Evolutionary conservation across 2,113 vertebrate genomes (phyloP).

Genomic region (Xiphophorus maculatus): DNA sequence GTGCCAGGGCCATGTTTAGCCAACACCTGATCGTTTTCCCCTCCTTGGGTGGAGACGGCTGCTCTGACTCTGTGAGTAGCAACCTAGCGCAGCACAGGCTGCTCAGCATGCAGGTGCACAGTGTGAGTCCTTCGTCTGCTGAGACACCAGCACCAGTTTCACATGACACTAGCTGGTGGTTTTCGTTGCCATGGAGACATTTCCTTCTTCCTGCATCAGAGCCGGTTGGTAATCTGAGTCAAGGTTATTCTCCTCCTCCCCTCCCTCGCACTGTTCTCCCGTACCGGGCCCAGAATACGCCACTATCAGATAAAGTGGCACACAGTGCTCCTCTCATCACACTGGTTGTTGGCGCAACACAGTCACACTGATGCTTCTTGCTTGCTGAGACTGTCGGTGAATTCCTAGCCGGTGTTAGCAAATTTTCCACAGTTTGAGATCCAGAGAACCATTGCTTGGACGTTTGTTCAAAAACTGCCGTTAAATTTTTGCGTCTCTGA

Average conservation of each 20-base stretch:
- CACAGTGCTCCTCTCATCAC: constrained; percentile 38
- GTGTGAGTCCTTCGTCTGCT: constrained; percentile 67
- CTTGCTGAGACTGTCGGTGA: constrained; percentile 30
- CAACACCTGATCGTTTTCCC: constrained; percentile 46
- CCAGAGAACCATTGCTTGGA: neutral
- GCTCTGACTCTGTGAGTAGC: constrained; percentile 49
- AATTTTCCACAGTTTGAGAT: neutral
- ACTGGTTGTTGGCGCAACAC: constrained; percentile 32
- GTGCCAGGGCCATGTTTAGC: constrained; percentile 30
- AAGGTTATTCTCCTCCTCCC: constrained; percentile 78
- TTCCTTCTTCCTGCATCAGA: constrained; percentile 86
- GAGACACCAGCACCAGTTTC: constrained; percentile 78
- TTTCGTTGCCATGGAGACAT: constrained; percentile 87
- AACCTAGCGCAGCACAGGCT: constrained; percentile 47
- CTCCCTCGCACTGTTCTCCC: constrained; percentile 43
- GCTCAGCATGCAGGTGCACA: constrained; percentile 69
- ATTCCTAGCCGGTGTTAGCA: constrained; percentile 10
- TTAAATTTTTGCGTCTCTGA: neutral
- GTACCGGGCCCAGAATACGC: constrained; percentile 68
- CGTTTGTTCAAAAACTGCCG: neutral
- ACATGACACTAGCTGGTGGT: constrained; percentile 85
- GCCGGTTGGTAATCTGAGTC: constrained; percentile 85
- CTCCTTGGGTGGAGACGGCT: constrained; percentile 40
- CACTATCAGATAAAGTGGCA: constrained; percentile 73
- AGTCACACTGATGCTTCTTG: constrained; percentile 21